Conservation (phyloP, 2,113 vertebrate species). For the Nyctereutes procyonoides region DNA sequence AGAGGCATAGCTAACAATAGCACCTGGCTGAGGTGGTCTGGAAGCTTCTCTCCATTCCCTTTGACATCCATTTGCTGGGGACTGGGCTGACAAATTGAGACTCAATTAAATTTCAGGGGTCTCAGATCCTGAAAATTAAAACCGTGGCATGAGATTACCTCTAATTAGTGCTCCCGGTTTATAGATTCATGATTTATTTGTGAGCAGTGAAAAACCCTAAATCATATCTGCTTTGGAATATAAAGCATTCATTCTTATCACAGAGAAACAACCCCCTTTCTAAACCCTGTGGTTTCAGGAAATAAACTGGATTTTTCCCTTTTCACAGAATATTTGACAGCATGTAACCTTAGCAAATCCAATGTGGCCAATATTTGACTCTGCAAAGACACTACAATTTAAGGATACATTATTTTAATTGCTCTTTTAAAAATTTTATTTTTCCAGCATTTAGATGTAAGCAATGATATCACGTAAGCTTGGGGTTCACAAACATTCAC, state of each 20-base stretch:
- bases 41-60: not conserved
- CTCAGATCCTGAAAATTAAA: not conserved
- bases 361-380: not conserved
- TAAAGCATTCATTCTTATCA: not conserved
- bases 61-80: not conserved
- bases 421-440: not conserved
- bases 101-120: not conserved
- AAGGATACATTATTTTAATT: not conserved
- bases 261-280: not conserved
- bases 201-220: not conserved
- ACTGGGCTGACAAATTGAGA: not conserved
- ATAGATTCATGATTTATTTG: not conserved
- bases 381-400: not conserved
- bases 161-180: not conserved
- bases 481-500: not conserved
- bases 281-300: not conserved
- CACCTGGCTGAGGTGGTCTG: rapidly evolving
- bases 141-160: not conserved
- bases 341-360: not conserved
- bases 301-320: not conserved
- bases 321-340: not conserved
- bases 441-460: not conserved
- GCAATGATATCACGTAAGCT: rapidly evolving
- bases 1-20: rapidly evolving
- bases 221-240: not conserved